These are phyloP conservation scores for Candoia aspera DNA, from an alignment of 2,113 vertebrate genomes.

Conservation along the genomic window DNA sequence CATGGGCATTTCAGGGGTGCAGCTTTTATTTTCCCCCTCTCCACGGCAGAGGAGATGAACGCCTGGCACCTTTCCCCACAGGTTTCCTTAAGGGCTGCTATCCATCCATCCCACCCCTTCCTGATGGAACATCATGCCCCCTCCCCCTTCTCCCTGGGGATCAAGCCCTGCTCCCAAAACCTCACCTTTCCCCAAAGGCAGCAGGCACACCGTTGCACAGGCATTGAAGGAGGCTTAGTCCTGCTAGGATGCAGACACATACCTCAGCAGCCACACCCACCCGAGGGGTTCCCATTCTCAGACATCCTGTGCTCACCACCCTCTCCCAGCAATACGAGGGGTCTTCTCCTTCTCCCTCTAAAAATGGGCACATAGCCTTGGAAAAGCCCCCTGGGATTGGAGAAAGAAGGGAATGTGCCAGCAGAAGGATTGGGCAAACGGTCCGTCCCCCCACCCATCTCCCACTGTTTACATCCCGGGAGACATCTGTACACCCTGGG, in stretches of 20 bases:
- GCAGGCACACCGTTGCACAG: too few relatives aligned
- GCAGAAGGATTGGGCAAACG: neutral
- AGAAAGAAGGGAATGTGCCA: neutral
- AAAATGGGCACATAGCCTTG: neutral
- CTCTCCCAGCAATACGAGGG: neutral
- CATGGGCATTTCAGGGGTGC: neutral
- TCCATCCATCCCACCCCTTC: neutral
- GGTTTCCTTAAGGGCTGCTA: neutral
- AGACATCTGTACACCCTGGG: neutral
- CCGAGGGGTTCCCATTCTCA: neutral
- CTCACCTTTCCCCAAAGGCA: neutral
- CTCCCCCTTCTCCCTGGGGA: neutral
- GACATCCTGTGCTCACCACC: neutral
- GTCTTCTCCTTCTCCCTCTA: neutral
- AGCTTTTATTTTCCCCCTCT: neutral
- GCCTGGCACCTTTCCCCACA: neutral
- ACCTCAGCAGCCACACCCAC: constrained; percentile 28
- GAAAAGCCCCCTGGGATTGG: neutral
- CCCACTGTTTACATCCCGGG: neutral
- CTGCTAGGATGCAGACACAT: neutral
- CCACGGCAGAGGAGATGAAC: neutral
- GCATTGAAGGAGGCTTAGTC: neutral
- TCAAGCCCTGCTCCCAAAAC: neutral
- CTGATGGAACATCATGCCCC: neutral
- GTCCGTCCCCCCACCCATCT: neutral